Evolutionary conservation across 2,888 invertebrate genomes (phyloP), one percentile per base, ranked within the genome.

Genomic region (Kryphioiulus occultus): DNA sequence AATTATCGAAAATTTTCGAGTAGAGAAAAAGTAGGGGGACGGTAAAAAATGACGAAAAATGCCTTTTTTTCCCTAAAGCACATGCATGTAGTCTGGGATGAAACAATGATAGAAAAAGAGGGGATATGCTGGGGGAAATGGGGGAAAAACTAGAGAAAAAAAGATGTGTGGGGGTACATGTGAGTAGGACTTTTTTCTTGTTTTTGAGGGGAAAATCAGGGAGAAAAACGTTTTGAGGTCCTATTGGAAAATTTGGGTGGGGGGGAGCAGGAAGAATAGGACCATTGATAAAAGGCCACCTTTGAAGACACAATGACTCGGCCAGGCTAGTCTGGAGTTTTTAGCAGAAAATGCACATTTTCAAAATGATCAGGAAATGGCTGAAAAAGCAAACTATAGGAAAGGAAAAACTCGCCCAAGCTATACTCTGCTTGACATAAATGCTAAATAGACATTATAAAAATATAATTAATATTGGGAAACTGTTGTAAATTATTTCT

Each of bases 31-130:
- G 44, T 39, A 22, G 85, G 85, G 35, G 42, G n/a, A 32, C 10
- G 15, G 7, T 22, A 85, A 85, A 85, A 85, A 39, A 85, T 39
- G 22, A 44, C n/a, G 44, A 85, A 44, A 85, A 85, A 85, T 85
- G 85, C 85, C 44, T 85, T 85, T 84, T n/a, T 85, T 85, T 85
- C 44, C 85, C 85, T 85, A 85, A 85, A 85, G 85, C 85, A 85
- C 85, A 85, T 85, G 44, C 44, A 85, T 85, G 85, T 85, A 39
- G 85, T 85, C 85, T 85, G 85, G 85, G 85, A 85, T 85, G 85
- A 85, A 85, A 85, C 85, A 85, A 85, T 85, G 85, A 85, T 42
- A 85, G 39, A 78, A 85, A 84, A 85, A 85, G 85, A 85, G 85
- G 85, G 85, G 85, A 85, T 39, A 44, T 85, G 85, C 9, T 85